Conservation (phyloP, 23 tunicate species). For the Ascidia mentula region DNA sequence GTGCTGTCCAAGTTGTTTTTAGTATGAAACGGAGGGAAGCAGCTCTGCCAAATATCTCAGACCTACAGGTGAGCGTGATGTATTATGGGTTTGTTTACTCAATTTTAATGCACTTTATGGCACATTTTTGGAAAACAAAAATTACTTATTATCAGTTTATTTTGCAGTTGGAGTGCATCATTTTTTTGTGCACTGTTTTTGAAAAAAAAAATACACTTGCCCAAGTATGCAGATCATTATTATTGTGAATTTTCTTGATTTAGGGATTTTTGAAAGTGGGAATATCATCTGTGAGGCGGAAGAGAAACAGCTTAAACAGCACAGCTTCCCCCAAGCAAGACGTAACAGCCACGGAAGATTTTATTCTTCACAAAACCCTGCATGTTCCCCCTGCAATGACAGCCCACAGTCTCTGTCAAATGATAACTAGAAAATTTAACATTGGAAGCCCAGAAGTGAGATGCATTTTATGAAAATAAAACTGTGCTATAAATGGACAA, state of each 20-base stretch:
- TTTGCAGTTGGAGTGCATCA: no score
- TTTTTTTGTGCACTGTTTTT: no score
- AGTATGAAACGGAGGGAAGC: constrained; percentile 76
- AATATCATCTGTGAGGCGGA: constrained; percentile 27
- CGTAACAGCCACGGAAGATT: constrained; percentile 13
- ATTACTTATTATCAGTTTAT: no score
- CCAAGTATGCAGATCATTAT: no score
- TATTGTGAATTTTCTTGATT: background rate
- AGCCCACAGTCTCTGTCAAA: constrained; percentile 60
- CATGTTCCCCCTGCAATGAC: constrained; percentile 97
- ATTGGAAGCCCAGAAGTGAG: constrained; percentile 49
- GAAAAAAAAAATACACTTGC: no score
- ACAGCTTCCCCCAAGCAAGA: constrained; percentile 18
- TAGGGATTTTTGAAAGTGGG: constrained; percentile 96
- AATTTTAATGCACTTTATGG: no score
- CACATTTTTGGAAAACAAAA: no score
- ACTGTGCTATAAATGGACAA: no score
- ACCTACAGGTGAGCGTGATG: constrained; percentile 57
- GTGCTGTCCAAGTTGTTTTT: constrained; percentile 90
- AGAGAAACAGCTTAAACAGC: background rate
- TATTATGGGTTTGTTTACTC: no score
- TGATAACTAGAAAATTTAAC: constrained; percentile 86
- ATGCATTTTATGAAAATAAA: no score
- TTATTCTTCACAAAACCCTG: constrained; percentile 72
- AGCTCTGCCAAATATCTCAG: constrained; percentile 72